Base-by-base conservation (phyloP, 2,797 vertebrate species). In the Lophius americanus region DNA sequence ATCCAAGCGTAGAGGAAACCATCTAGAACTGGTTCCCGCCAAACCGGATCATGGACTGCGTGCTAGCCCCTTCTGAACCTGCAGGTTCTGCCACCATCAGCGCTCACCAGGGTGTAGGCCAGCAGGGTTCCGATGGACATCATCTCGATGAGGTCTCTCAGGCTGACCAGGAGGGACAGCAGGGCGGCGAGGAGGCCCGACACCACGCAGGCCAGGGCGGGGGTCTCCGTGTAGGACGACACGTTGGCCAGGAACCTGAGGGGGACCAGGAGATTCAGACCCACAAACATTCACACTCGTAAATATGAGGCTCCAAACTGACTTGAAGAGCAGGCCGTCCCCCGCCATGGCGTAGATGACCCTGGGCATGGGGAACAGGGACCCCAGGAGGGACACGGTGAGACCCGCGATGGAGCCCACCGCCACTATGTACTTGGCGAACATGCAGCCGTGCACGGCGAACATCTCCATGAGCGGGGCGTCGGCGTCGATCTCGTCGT, bases 381-480 rank as follows among this genome's bases (percentile, higher is more conserved):
- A 98, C 4, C 98, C 98, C 85, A 99, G 93, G 76, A 99, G 89
- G 79, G 96, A 98, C 65, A 99, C 98, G 0, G 95, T 98, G 70
- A 99, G 88, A 11, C 98, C 98, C 0, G 98, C 97, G 48, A 99
- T 96, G 0, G 98, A 99, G 7, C 98, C 98, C 0, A 99, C 95
- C 13, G 97, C 98, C 51, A 99, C 96, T 0, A 98, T 93, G 39
- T 97, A 99, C 85, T 99, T 99, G 10, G 97, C 97, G 0, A 94
- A 94, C 0, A 96, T 95, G 75, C 97, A 98, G 32, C 97, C 96
- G 0, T 96, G 96, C 53, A 81, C 65, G 61, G 94, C 95, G 60
- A 99, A 99, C 98, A 99, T 99, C 90, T 99, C 97, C 98, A 99
- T 99, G 75, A 99, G 93, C 0, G 98, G 97, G 7, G 98, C 97